A percentile compares a stretch with the other conserved stretches of the same genome.
Conservation (phyloP, 2,113 vertebrate genomes). For the Illadopsis cleaveri region DNA sequence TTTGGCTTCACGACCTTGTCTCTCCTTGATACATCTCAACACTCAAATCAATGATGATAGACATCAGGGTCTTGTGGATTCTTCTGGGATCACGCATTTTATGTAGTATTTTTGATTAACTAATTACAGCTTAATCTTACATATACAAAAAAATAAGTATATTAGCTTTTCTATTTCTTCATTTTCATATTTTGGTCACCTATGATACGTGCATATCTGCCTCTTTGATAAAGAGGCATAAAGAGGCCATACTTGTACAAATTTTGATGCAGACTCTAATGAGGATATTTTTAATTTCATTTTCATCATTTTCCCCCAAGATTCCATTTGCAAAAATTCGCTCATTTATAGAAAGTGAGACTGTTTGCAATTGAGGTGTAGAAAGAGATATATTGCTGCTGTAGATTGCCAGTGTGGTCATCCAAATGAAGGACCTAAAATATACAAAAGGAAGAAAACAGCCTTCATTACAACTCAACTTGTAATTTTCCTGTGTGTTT, state of each 20-base stretch:
- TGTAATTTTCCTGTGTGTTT: background rate
- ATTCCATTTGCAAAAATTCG: background rate
- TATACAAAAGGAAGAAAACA: background rate
- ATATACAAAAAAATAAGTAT: background rate
- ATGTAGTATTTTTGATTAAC: background rate
- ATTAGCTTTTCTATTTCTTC: background rate
- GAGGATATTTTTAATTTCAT: background rate
- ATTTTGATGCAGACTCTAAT: background rate
- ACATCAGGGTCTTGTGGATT: background rate
- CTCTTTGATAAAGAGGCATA: too few relatives aligned
- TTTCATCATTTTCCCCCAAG: background rate
- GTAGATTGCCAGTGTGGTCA: background rate
- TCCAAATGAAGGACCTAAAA: background rate
- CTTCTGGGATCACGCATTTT: background rate
- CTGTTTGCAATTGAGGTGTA: background rate
- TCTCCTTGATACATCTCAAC: background rate
- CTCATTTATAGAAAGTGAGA: fast-evolving
- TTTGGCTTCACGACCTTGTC: background rate
- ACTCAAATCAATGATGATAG: background rate
- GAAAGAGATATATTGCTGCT: background rate
- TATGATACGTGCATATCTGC: background rate
- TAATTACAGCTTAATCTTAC: background rate
- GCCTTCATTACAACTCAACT: background rate
- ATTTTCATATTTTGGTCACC: background rate
- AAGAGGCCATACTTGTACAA: background rate